Percentiles rank a stretch among this genome's conserved stretches.
These are phyloP conservation scores for Xanthia togata DNA, from an alignment of 2,888 invertebrate species.

Conservation along the genomic window DNA sequence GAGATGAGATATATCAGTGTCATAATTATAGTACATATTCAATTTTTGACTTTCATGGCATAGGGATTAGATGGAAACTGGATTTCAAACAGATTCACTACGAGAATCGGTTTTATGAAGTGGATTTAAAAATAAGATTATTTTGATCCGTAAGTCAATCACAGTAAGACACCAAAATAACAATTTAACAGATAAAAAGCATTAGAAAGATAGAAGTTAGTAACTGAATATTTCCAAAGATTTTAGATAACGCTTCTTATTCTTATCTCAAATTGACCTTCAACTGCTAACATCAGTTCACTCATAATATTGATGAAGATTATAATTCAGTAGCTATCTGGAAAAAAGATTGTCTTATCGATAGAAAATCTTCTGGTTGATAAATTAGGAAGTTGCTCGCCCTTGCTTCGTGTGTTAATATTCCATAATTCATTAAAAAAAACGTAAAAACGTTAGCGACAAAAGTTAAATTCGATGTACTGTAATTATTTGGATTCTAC, in stretches of 20 bases:
- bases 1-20: neutral
- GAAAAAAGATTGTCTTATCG: neutral
- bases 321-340: neutral
- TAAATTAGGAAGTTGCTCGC: neutral
- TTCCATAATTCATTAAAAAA: neutral
- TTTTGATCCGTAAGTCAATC: neutral
- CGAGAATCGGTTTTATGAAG: slow-evolving; percentile 1
- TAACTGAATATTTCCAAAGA: neutral
- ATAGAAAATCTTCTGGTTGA: neutral
- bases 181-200: neutral
- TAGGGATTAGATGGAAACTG: neutral
- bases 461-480: too few species aligned
- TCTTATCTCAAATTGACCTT: slow-evolving; percentile 5
- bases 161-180: too few species aligned
- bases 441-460: too few species aligned
- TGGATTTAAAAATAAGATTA: neutral
- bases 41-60: neutral
- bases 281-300: slow-evolving; percentile 2
- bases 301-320: slow-evolving; percentile 1
- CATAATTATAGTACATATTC: neutral
- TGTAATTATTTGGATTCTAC: too few species aligned
- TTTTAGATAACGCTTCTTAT: slow-evolving; percentile 4
- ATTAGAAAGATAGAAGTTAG: neutral
- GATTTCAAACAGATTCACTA: neutral
- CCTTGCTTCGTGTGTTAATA: neutral